A percentile compares a stretch with the other conserved stretches of the same genome.
Evolutionary conservation across 2,797 vertebrate species (phyloP).

Genomic region (Cryptoblepharus egeriae): DNA sequence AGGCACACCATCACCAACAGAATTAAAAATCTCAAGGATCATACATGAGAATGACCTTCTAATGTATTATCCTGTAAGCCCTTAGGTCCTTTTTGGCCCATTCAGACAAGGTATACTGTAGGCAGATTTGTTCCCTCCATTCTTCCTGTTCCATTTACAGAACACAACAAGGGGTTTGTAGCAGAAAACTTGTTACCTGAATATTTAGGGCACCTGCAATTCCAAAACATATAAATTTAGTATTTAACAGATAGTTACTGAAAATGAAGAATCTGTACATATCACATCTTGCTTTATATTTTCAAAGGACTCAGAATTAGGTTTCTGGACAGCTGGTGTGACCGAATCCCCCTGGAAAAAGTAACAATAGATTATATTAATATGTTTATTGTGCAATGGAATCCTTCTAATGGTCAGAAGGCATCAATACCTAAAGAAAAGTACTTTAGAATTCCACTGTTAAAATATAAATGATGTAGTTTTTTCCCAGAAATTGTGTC

Average conservation of each 20-base stretch:
- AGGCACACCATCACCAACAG: too few relatives aligned
- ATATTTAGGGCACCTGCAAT: fast-evolving
- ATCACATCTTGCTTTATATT: constrained; percentile 29
- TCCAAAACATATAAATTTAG: fast-evolving
- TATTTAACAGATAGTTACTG: constrained; percentile 8
- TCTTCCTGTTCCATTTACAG: too few relatives aligned
- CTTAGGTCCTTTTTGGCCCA: too few relatives aligned
- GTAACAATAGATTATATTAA: background rate
- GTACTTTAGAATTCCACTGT: too few relatives aligned
- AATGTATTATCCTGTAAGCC: too few relatives aligned
- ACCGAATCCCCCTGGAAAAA: constrained; percentile 35
- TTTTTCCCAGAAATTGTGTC: background rate
- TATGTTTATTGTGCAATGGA: background rate
- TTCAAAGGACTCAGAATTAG: constrained; percentile 7
- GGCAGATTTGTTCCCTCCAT: too few relatives aligned
- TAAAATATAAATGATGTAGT: background rate
- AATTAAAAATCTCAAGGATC: too few relatives aligned
- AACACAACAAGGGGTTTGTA: too few relatives aligned
- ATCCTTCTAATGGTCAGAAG: too few relatives aligned
- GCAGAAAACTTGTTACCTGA: fast-evolving
- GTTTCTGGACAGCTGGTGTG: background rate
- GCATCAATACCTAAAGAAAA: background rate
- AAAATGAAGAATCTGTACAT: constrained; percentile 7
- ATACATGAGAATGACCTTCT: too few relatives aligned
- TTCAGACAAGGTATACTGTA: too few relatives aligned